Percentiles rank a stretch among this genome's conserved stretches.
Conservation (phyloP, 2,113 vertebrate genomes). For the Chaenogobius annularis region DNA sequence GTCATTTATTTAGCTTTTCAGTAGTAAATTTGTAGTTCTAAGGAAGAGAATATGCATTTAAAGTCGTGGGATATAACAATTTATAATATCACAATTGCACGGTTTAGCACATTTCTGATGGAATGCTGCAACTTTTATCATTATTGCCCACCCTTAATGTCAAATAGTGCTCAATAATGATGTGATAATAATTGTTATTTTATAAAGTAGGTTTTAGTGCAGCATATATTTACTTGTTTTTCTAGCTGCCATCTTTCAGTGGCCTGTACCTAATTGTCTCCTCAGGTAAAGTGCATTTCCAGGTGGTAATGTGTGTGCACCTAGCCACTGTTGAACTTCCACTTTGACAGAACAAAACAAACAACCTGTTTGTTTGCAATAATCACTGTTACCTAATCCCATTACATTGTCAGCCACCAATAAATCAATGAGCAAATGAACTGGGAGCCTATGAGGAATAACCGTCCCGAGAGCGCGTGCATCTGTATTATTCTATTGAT, state of each 20-base stretch:
- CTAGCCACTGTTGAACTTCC: slow-evolving; percentile 21
- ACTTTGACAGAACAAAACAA: slow-evolving; percentile 45
- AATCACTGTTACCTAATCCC: slow-evolving; percentile 72
- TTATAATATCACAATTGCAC: too few species aligned
- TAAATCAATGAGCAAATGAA: slow-evolving; percentile 80
- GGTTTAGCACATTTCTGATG: too few species aligned
- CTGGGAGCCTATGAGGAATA: slow-evolving; percentile 66
- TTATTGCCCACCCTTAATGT: too few species aligned
- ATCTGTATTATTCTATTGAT: slow-evolving; percentile 74
- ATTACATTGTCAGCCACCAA: slow-evolving; percentile 70
- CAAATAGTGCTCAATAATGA: not conserved
- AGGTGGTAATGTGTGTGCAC: not conserved
- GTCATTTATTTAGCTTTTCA: too few species aligned
- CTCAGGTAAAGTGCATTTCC: slow-evolving; percentile 23
- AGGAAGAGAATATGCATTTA: not conserved
- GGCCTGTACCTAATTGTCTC: slow-evolving; percentile 25
- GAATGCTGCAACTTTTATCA: too few species aligned
- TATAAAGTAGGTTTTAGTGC: slow-evolving; percentile 39
- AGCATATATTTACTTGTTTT: slow-evolving; percentile 43
- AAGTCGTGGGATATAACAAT: not conserved
- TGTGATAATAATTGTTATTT: slow-evolving; percentile 41
- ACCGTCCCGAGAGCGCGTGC: slow-evolving; percentile 49
- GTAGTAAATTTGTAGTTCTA: too few species aligned
- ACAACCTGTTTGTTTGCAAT: slow-evolving; percentile 68
- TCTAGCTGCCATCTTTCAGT: slow-evolving; percentile 38